Evolutionary conservation across 2,888 invertebrate species (phyloP).

Genomic region (Megaustenia siamemsis): DNA sequence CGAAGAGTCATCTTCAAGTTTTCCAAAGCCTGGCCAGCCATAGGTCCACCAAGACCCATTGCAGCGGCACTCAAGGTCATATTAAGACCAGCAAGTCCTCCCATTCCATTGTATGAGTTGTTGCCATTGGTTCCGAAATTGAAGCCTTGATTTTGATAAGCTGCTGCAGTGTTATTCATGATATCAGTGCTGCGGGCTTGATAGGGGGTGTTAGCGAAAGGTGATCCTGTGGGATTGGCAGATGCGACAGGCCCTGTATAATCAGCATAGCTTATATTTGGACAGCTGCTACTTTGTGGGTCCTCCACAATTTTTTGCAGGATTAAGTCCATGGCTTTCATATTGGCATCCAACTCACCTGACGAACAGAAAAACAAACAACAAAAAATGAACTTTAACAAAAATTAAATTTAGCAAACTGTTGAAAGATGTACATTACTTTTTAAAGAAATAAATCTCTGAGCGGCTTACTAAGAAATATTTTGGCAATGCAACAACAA

Average conservation of each 20-base stretch:
- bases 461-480: too few relatives aligned
- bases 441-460: too few relatives aligned
- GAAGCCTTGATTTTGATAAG: slow-evolving; percentile 66
- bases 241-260: slow-evolving; percentile 83
- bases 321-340: slow-evolving; percentile 86
- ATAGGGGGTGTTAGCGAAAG: slow-evolving; percentile 85
- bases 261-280: slow-evolving; percentile 97
- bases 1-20: slow-evolving; percentile 88
- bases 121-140: slow-evolving; percentile 74
- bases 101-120: slow-evolving; percentile 71
- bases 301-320: slow-evolving; percentile 98
- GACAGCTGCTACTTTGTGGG: slow-evolving; percentile 96
- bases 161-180: slow-evolving; percentile 71
- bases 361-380: slow-evolving; percentile 54
- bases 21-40: slow-evolving; percentile 76
- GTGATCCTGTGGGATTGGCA: slow-evolving; percentile 95
- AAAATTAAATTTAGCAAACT: too few relatives aligned
- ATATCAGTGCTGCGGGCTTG: slow-evolving; percentile 70
- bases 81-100: slow-evolving; percentile 75
- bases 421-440: too few relatives aligned
- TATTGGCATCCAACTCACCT: slow-evolving; percentile 78
- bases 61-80: slow-evolving; percentile 68
- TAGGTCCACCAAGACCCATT: slow-evolving; percentile 64
- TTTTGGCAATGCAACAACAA: too few relatives aligned
- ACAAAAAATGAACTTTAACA: too few relatives aligned